Conservation (phyloP, 1,140 invertebrate species). For the Elysia chlorotica region DNA sequence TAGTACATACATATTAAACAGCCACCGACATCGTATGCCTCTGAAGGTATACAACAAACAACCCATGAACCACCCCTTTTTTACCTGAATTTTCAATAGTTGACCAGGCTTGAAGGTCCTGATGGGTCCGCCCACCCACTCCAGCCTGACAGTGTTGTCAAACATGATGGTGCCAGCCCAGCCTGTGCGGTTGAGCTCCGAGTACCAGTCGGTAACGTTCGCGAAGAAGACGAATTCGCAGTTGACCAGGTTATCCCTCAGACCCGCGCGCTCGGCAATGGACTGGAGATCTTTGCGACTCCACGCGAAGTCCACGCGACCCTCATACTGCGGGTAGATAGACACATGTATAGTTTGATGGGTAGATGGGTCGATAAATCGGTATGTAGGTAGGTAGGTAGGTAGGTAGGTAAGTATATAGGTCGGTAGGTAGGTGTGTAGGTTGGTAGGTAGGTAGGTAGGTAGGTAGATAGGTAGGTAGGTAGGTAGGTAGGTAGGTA, state of each 20-base stretch:
- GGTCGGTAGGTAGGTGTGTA: no score
- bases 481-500: no score
- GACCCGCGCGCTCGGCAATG: conserved; percentile 53
- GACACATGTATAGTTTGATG: no score
- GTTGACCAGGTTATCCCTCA: conserved; percentile 66
- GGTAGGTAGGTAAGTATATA: no score
- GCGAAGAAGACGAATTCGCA: conserved; percentile 81
- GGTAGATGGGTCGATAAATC: no score
- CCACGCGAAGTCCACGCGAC: conserved; percentile 83
- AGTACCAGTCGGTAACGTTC: conserved; percentile 83
- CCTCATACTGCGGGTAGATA: conserved; percentile 90
- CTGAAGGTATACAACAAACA: no score
- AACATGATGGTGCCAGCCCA: conserved; percentile 86
- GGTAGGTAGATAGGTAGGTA: no score
- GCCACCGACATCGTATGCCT: no score
- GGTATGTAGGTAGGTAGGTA: no score
- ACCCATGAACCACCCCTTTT: no score
- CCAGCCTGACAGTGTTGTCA: conserved; percentile 79
- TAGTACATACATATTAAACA: no score
- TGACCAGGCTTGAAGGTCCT: conserved; percentile 94
- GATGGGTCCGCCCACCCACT: conserved; percentile 85
- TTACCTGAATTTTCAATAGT: conserved; percentile 83
- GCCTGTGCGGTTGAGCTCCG: conserved; percentile 81
- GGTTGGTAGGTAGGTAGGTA: no score
- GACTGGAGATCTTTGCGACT: conserved; percentile 78